Base-by-base conservation (phyloP, 2,888 invertebrate genomes). In the Leptinotarsa juncta region DNA sequence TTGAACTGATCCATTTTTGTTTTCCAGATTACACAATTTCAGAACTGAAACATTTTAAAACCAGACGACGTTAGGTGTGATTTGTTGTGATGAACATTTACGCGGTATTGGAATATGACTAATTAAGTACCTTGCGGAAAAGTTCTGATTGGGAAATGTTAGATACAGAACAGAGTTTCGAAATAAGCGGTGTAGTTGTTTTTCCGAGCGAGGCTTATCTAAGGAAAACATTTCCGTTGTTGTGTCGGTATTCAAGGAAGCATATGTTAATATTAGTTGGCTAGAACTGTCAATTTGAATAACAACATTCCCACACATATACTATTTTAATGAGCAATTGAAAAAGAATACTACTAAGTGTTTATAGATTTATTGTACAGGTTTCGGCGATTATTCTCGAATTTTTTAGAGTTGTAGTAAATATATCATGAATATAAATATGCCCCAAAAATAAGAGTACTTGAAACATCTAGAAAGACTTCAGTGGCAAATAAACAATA, bases 201-300 rank as follows among this genome's bases (percentile, higher is more conserved):
- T 57, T 18, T 57, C 57, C n/a, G 23, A 57, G 14, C 14, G 14
- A 15, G 18, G 57, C 57, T 57, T 57, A 57, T 57, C 57, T 23
- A 12, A 23, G 20, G 32, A 68, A 55, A 68, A n/a, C 16, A 68
- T 32, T 68, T 42, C 48, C 48, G 66, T 48, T 66, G 50, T 49
- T 14, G 50, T 51, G 51, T 42, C 42, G 42, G 42, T 42, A 42
- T 42, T 42, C 42, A 42, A 42, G 42, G 42, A 42, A 42, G 42
- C 42, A 42, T 42, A 42, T 42, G 42, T 42, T 42, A 42, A 42
- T 42, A 42, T 42, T 10, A 42, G 12, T 42, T 42, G 42, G 42
- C 42, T 42, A 42, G 10, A 42, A 42, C 3, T 42, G 10, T 42
- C 42, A 42, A 42, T 42, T 42, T 42, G 2, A 62, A 18, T 20